Base-by-base conservation (phyloP, 2,888 invertebrate genomes). In the Pandemis cinnamomeana region DNA sequence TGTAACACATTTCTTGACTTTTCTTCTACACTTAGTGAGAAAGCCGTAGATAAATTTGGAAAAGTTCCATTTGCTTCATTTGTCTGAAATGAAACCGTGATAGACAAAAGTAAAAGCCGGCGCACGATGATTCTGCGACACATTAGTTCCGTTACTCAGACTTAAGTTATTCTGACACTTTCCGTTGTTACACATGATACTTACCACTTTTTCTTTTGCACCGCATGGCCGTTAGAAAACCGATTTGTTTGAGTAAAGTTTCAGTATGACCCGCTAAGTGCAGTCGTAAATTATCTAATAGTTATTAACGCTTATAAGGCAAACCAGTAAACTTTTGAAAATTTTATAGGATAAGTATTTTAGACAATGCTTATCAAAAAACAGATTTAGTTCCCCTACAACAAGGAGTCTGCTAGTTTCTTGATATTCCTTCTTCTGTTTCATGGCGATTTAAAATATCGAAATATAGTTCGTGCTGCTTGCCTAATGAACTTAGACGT, bases 101-200 rank as follows among this genome's bases (percentile, higher is more conserved):
- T 58, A 42, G 60, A 58, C 15, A 69, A 73, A 73, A 73, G 69
- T 70, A 73, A 69, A 69, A 69, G 69, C 51, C 41, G n/a, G n/a
- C 8, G 13, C 46, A 13, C 10, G 48, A 69, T 53, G 64, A 68
- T 55, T 68, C 58, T 11, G 60, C 60, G 42, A 51, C 64, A 60
- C 51, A 73, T 69, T 27, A 69, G 69, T 73, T 73, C 73, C 73
- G 73, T 73, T 73, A 73, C 69, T 69, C 72, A 48, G 15, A 60
- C 60, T 44, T 70, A 63, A 73, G 48, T 64, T 73, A 72, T 63
- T 63, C 41, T 44, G 64, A 10, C 73, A 73, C 69, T 70, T 73
- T 70, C 64, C 27, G 41, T 44, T 60, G 69, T 64, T 15, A 15
- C n/a, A 53, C 2, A 51, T 41, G 27, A 36, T 36, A 36, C 48